Evolutionary conservation across 2,113 vertebrate genomes (phyloP), one percentile per base, ranked within the genome.

Genomic region (Helogale parvula): DNA sequence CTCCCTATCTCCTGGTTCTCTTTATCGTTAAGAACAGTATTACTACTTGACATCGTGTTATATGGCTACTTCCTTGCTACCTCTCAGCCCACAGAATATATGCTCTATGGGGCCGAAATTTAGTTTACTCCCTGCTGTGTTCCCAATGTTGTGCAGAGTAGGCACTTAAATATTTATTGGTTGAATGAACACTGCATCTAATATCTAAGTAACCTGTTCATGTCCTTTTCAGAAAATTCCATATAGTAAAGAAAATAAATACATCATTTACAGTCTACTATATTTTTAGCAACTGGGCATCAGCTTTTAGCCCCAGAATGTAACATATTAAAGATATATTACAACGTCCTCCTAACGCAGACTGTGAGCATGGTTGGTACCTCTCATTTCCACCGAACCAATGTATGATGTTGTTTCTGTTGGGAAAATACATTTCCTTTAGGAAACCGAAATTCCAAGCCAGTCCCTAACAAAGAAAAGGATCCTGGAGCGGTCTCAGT

Each of bases 141-240:
- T 50, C 38, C 80, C 45, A 92, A 21, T n/a, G 84, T 47, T 69
- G 29, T 74, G 66, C 38, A 84, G 12, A 79, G 63, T 19, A 88
- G 52, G 50, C 10, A 80, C 47, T 86, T 88, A 89, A 74, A 88
- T 38, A 85, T 29, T 45, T 91, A 93, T 12, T 69, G 69, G 60
- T 4, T 94, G 38, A 93, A 87, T 29, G 12, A 92, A 95, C 23
- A 80, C 23, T 31, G 29, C 33, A 90, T 21, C 19, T 52, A 88
- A 74, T 80, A 88, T 41, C 14, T 86, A 90, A 63, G 25, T 72
- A 96, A 92, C 21, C 31, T 72, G 21, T 81, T 88, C 91, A 31
- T n/a, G 11, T 69, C 50, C 31, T 93, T 93, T 77, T 93, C 47
- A 90, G 93, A 96, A 92, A 94, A 89, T 87, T 87, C 27, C 19